These are phyloP conservation scores for Athalia circularis DNA, from an alignment of 2,888 invertebrate species.

Conservation along the genomic window DNA sequence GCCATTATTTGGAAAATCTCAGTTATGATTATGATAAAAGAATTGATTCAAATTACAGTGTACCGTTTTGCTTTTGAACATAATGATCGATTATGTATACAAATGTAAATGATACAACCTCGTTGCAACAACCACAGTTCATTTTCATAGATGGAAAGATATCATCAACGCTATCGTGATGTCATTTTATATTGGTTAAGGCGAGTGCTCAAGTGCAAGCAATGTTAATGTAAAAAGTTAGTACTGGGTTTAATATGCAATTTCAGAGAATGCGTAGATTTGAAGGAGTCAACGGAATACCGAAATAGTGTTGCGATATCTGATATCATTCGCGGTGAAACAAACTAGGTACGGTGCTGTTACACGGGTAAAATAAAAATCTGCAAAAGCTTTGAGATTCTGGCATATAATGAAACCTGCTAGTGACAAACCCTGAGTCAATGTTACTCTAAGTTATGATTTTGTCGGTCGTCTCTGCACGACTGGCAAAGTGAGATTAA, in stretches of 20 bases:
- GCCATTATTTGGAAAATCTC: neutral
- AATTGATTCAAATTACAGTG: neutral
- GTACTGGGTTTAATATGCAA: constrained; percentile 29
- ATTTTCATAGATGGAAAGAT: constrained; percentile 36
- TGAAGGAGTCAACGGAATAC: neutral
- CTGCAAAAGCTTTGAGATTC: neutral
- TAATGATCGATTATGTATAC: neutral
- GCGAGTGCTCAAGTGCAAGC: constrained; percentile 38
- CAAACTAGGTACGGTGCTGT: too few species aligned
- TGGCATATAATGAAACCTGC: neutral
- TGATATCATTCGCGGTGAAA: neutral
- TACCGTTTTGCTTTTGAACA: neutral
- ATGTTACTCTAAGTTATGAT: constrained; percentile 16
- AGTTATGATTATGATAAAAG: too few species aligned
- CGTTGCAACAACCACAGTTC: constrained; percentile 72
- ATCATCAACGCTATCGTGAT: constrained; percentile 4
- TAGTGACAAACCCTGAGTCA: neutral
- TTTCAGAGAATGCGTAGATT: constrained; percentile 7
- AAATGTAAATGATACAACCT: constrained; percentile 36
- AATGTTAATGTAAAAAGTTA: constrained; percentile 40
- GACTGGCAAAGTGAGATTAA: constrained; percentile 2
- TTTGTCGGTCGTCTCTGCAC: neutral
- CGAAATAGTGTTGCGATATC: neutral
- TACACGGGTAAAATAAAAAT: neutral
- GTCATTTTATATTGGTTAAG: neutral